Evolutionary conservation across 2,113 vertebrate species (phyloP).

Genomic region (Cyanistes caeruleus): DNA sequence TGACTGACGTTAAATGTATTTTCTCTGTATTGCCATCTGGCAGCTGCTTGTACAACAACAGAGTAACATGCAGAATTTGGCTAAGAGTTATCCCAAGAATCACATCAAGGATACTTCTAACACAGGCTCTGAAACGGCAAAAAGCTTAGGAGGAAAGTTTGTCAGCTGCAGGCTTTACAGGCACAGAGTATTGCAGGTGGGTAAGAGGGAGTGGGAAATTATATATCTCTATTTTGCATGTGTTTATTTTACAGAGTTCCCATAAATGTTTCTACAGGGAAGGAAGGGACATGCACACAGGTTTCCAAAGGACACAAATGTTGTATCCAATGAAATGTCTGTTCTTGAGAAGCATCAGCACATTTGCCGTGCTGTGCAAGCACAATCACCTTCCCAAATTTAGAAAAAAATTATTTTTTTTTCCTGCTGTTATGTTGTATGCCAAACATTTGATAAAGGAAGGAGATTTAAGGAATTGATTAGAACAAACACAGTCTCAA

Average conservation of each 20-base stretch:
- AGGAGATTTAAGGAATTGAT: neutral
- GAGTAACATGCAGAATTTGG: constrained; percentile 26
- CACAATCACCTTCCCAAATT: neutral
- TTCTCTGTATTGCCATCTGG: constrained; percentile 26
- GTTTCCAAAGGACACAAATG: neutral
- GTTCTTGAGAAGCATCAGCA: neutral
- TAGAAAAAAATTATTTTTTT: neutral
- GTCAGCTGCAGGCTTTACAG: neutral
- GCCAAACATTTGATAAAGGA: neutral
- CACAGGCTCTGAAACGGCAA: neutral
- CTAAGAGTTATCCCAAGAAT: neutral
- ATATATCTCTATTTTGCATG: neutral
- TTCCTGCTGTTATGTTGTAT: neutral
- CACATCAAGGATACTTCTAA: constrained; percentile 1
- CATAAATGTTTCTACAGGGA: neutral
- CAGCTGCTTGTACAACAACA: constrained; percentile 57
- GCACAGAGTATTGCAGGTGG: neutral
- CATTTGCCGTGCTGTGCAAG: neutral
- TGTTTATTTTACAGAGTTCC: neutral
- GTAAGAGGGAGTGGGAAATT: neutral
- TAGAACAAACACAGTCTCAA: neutral
- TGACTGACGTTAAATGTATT: constrained; percentile 39
- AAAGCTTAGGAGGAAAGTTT: neutral
- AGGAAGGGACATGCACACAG: neutral
- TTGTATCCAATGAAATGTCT: neutral